Evolutionary conservation across 2,797 vertebrate genomes (phyloP).

Genomic region (Momotus momota): DNA sequence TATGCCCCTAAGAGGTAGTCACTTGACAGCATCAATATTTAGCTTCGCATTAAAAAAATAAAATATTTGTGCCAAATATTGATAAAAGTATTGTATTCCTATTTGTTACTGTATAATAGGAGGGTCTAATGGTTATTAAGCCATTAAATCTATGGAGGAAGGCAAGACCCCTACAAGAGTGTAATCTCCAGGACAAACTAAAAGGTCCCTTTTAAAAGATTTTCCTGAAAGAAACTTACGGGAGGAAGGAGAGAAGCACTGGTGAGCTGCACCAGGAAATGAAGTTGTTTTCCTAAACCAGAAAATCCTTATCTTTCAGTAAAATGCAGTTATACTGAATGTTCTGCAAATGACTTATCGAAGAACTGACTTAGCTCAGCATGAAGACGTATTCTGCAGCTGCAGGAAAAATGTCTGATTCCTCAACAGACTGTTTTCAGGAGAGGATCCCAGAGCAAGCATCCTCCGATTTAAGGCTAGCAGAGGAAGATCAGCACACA

Average conservation of each 20-base stretch:
- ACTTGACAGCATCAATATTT: slow-evolving; percentile 69
- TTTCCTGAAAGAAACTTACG: background rate
- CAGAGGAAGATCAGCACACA: background rate
- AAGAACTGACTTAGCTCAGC: background rate
- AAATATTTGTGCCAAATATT: slow-evolving; percentile 62
- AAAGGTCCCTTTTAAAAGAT: slow-evolving; percentile 38
- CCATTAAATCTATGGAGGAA: slow-evolving; percentile 49
- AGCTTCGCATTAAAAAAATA: slow-evolving; percentile 56
- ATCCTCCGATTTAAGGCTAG: background rate
- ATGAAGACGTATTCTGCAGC: background rate
- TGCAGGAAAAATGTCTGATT: background rate
- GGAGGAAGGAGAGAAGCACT: background rate
- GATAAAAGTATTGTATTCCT: slow-evolving; percentile 68
- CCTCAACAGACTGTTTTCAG: background rate
- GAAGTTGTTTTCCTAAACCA: background rate
- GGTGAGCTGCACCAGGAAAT: background rate
- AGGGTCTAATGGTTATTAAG: slow-evolving; percentile 52
- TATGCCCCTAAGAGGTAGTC: slow-evolving; percentile 42
- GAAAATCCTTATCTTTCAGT: background rate
- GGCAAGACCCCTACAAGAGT: slow-evolving; percentile 23
- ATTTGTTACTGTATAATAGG: slow-evolving; percentile 39
- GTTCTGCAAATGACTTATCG: background rate
- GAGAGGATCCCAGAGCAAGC: background rate
- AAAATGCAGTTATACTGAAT: background rate
- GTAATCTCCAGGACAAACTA: background rate